phyloP scores from a whole-genome alignment of 2,113 vertebrate species.

The Cervus canadensis region DNA sequence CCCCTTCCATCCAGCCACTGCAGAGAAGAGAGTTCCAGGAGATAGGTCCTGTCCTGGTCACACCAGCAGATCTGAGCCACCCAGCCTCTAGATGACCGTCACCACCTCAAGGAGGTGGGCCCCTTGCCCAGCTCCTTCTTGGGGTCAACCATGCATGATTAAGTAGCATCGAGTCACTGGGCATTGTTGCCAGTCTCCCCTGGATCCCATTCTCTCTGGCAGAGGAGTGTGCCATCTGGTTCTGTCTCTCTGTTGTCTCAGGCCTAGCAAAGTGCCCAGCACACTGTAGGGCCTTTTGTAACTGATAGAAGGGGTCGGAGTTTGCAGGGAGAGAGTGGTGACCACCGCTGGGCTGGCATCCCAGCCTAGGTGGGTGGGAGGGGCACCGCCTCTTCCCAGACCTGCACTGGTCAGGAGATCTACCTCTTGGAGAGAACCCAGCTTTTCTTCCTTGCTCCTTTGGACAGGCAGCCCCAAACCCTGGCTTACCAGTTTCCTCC shows the following conservation, averaged over 20 bases:
- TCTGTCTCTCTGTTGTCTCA: background rate
- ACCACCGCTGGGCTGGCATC: accelerated
- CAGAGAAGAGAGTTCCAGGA: background rate
- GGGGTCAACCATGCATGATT: accelerated
- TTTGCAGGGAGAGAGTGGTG: background rate
- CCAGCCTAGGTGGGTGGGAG: background rate
- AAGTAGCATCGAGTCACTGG: accelerated
- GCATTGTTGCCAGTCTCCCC: accelerated
- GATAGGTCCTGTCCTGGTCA: no score
- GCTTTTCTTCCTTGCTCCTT: conserved; percentile 60
- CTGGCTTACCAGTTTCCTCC: conserved; percentile 58
- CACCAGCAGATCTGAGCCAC: accelerated
- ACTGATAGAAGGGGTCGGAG: background rate
- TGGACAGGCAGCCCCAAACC: conserved; percentile 56
- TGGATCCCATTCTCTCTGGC: accelerated
- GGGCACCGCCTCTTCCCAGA: background rate
- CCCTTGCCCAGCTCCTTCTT: background rate
- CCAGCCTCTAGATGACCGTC: background rate
- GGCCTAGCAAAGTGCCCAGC: background rate
- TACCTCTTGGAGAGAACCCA: conserved; percentile 62
- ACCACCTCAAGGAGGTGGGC: background rate
- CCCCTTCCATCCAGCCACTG: background rate
- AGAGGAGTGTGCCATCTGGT: accelerated
- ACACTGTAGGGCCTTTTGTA: background rate
- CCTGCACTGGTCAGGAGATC: background rate